Evolutionary conservation across 2,113 vertebrate species (phyloP), one percentile per base, ranked within the genome.

Genomic region (Dolichotis patagonum): DNA sequence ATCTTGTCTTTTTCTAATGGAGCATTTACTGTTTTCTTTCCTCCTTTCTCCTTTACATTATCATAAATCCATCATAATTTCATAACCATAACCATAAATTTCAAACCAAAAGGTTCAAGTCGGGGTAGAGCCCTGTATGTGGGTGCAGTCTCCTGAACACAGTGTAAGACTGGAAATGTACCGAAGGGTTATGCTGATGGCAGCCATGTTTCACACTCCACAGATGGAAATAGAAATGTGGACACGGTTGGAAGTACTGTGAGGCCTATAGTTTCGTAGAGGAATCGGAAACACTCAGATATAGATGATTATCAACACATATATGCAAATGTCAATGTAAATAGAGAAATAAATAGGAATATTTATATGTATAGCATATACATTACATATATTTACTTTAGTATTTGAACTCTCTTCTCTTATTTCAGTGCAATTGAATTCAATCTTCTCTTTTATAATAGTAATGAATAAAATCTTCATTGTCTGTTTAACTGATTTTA

Each of bases 251-350:
- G 30, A 87, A 4, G 7, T 26, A 26, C 32, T 41, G 32, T 62
- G 9, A n/a, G n/a, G n/a, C n/a, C n/a, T n/a, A n/a, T n/a, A n/a
- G n/a, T 85, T 94, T 94, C 89, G 19, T 26, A 82, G 49, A 86
- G 30, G 13, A 49, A 56, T 80, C 81, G 11, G 38, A 80, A 65
- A 12, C 24, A 80, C 7, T 84, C 2, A 9, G 13, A 35, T 73
- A 9, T 91, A 41, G 13, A 7, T 71, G 52, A 24, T 52, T 85
- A 54, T 60, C 46, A 83, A 30, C 22, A 62, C 30, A 62, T 22
- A 67, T 32, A 62, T 62, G 5, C 35, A 38, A 60, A 28, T 26
- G 52, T 35, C 16, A 56, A 49, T 20, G 71, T 20, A 92, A 10
- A 35, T 38, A 56, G 0, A 65, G 46, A 80, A 89, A 52, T 91